Conservation (phyloP, 2,113 vertebrate species). For the Tamias sibiricus region DNA sequence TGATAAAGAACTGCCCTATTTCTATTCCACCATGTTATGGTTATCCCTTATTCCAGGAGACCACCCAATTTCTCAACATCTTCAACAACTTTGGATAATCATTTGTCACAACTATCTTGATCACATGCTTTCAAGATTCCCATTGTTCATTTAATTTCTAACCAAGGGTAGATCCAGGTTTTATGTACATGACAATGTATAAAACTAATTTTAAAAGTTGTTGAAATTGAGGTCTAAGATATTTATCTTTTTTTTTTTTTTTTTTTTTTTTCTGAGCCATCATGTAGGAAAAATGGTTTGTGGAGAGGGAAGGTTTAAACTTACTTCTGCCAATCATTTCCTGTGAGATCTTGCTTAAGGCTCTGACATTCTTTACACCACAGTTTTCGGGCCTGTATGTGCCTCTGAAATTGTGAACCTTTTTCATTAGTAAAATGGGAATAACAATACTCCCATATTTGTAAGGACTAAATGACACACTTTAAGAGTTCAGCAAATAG, state of each 20-base stretch:
- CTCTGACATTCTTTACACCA: neutral
- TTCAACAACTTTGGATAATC: neutral
- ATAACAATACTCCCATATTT: neutral
- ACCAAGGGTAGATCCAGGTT: neutral
- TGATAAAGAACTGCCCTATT: neutral
- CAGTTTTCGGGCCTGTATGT: neutral
- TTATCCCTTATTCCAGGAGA: neutral
- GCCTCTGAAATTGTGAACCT: neutral
- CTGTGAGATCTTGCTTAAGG: neutral
- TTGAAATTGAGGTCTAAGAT: neutral
- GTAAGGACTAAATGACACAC: neutral
- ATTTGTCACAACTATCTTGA: neutral
- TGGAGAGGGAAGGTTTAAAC: neutral
- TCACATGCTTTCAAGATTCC: neutral
- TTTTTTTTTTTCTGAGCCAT: neutral
- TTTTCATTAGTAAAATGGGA: neutral
- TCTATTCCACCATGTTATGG: neutral
- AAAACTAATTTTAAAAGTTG: constrained; percentile 14
- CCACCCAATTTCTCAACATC: neutral
- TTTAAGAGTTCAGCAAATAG: neutral
- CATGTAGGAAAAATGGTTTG: neutral
- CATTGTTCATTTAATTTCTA: neutral
- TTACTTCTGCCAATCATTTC: neutral
- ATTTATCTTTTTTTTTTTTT: neutral
- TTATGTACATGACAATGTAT: neutral